These are phyloP conservation scores for Trichogramma evanescens DNA, from an alignment of 2,888 invertebrate genomes.

Conservation along the genomic window DNA sequence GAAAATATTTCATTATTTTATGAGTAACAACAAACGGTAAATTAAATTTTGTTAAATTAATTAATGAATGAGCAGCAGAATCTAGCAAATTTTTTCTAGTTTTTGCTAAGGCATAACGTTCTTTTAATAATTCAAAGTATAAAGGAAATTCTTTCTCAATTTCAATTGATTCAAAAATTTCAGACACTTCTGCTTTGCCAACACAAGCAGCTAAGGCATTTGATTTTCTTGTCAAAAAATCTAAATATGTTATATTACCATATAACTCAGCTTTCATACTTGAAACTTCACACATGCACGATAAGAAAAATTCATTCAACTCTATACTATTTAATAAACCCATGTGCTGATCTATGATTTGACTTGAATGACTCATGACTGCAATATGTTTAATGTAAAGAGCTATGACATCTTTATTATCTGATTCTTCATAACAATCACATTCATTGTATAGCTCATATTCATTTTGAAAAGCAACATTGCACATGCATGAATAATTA, in stretches of 20 bases:
- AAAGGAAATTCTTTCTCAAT: slow-evolving; percentile 9
- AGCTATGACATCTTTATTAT: slow-evolving; percentile 3
- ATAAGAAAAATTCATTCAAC: too few relatives aligned
- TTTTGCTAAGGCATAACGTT: not conserved
- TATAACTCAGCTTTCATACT: slow-evolving; percentile 12
- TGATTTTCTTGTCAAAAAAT: slow-evolving; percentile 6
- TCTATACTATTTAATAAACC: not conserved
- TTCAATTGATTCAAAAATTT: slow-evolving; percentile 2
- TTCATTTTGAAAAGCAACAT: slow-evolving; percentile 12
- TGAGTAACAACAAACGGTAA: slow-evolving; percentile 6
- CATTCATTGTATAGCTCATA: slow-evolving; percentile 13
- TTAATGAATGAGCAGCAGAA: not conserved
- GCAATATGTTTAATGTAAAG: slow-evolving; percentile 10
- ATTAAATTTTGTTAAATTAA: not conserved
- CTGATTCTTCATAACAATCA: slow-evolving; percentile 10
- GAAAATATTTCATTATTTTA: slow-evolving; percentile 7
- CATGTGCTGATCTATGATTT: slow-evolving; percentile 7
- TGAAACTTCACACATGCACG: slow-evolving; percentile 8
- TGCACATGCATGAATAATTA: slow-evolving; percentile 12
- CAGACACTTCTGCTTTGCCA: slow-evolving; percentile 5
- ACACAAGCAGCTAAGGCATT: slow-evolving; percentile 6
- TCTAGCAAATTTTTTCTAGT: slow-evolving; percentile 1
- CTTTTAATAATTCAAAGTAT: slow-evolving; percentile 2
- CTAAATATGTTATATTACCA: slow-evolving; percentile 7
- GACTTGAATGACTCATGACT: slow-evolving; percentile 1